Conservation (phyloP, 2,888 invertebrate species). For the Pocota personata region DNA sequence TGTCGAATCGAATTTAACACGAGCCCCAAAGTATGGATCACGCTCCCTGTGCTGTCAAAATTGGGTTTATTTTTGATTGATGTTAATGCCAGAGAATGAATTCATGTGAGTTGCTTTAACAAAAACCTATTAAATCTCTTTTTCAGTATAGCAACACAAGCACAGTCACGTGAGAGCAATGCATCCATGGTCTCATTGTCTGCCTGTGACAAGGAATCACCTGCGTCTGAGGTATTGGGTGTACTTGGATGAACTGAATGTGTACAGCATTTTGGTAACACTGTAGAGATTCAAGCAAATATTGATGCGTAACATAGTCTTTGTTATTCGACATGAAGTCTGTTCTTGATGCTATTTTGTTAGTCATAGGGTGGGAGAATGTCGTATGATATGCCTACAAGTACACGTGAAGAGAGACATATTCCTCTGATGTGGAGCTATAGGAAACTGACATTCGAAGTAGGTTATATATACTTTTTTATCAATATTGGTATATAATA, state of each 20-base stretch:
- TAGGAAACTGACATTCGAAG: too few relatives aligned
- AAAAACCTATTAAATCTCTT: neutral
- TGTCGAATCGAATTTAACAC: neutral
- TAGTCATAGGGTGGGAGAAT: neutral
- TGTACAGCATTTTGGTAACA: neutral
- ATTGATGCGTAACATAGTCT: neutral
- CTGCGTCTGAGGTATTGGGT: neutral
- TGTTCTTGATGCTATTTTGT: neutral
- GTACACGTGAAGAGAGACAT: neutral
- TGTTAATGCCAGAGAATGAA: conserved; percentile 5
- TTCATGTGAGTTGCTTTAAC: neutral
- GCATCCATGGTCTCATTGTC: neutral
- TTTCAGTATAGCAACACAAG: neutral
- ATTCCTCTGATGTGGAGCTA: neutral
- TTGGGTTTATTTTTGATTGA: conserved; percentile 23
- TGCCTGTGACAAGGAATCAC: neutral
- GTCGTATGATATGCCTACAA: neutral
- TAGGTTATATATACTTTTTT: too few relatives aligned
- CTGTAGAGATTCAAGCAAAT: neutral
- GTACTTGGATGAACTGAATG: neutral
- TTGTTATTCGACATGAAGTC: neutral
- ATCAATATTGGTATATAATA: too few relatives aligned
- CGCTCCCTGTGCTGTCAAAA: conserved; percentile 7
- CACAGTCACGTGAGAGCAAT: neutral
- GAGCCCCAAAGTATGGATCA: neutral